Evolutionary conservation across 2,113 vertebrate species (phyloP), one percentile per base, ranked within the genome.

Genomic region (Corythornis cristatus): DNA sequence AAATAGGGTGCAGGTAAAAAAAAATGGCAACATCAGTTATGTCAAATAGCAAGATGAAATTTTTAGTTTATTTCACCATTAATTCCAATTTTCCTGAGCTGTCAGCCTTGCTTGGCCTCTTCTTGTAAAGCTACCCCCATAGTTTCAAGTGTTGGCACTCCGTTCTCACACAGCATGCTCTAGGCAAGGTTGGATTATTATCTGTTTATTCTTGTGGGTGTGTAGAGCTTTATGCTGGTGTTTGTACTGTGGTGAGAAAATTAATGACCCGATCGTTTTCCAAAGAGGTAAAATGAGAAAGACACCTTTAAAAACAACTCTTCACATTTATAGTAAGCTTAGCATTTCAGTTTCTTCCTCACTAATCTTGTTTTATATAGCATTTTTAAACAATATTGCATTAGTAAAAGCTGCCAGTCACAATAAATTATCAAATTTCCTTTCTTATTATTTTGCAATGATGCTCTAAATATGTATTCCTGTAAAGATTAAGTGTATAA

Each of bases 401-500:
- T 96, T 93, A 94, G 71, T 89, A 93, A 84, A 92, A 86, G 65
- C 50, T 95, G 66, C 84, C 51, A 86, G 53, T 82, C 90, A 89
- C 56, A 79, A 93, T 79, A 93, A 95, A 87, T 79, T 81, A 89
- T 26, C 45, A 88, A 15, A 46, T 96, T 94, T 71, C 60, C 6
- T 65, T 83, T 92, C 91, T 33, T 48, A 70, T 72, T 88, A 87
- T 87, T 91, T 95, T 93, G 51, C 48, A 68, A 71, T 85, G 62
- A 83, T 93, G 78, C 42, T 96, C 97, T 91, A 97, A 93, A 83
- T 83, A 88, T 54, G 80, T 83, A 65, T 74, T 89, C 74, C 87
- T 94, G 81, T 87, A 96, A 97, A 97, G 95, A 97, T 94, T 95
- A 97, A 95, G 85, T 58, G 51, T 86, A 79, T 95, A 89, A 92